Evolutionary conservation across 2,113 vertebrate species (phyloP), one percentile per base, ranked within the genome.

Genomic region (Catagonus wagneri): DNA sequence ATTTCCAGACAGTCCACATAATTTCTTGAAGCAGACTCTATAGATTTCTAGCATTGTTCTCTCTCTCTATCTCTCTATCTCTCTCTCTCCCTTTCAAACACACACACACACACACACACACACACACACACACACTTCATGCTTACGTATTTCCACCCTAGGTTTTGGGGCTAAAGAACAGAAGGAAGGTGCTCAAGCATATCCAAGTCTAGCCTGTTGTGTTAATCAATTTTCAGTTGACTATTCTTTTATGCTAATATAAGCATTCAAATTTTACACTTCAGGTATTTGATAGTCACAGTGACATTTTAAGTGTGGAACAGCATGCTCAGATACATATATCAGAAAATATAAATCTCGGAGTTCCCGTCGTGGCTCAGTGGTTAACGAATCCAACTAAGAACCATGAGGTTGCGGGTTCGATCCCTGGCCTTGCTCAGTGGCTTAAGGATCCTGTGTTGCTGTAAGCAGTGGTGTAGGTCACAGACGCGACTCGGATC

Each of bases 161-260:
- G 4, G 2, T 61, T 50, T 72, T 56, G 7, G 16, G 16, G 3
- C 0, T 56, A 2, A 1, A 29, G 12, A 65, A n/a, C 2, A 65
- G 12, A 86, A 74, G 44, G 80, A 56, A 66, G 27, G 16, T 22
- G 14, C 14, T 65, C 29, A 50, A 66, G 4, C 34, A 58, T 29
- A 65, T 58, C 69, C 3, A 66, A 76, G 20, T 66, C 32, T 65
- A 50, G 44, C 72, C 10, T 78, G 4, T 34, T 52, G 13, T 68
- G 23, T 60, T 83, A 76, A 23, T 50, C 61, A 84, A 1, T 78
- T 39, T 92, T 75, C 58, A 56, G 32, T 44, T 23, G 29, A 32
- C 4, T 68, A 44, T 50, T 52, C 6, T 54, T 89, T 69, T 58
- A 34, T 34, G 6, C 58, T 22, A 75, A 12, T 34, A 66, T 68